Percentiles rank a stretch among this genome's conserved stretches.
Evolutionary conservation across 2,797 vertebrate species (phyloP).

Genomic region (Neostethus bicornis): DNA sequence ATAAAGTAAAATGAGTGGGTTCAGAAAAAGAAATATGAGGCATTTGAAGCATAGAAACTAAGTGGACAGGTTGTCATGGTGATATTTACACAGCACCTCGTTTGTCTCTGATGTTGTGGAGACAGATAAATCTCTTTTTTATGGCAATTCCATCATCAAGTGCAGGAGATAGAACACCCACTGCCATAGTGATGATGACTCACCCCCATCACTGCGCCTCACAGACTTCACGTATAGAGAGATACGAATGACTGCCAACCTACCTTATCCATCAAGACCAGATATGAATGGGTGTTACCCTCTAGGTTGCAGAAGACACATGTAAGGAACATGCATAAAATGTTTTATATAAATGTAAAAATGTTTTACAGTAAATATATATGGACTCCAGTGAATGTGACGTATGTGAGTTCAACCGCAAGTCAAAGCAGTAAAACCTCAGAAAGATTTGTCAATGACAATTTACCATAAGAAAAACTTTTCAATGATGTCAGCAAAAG

Average conservation of each 20-base stretch:
- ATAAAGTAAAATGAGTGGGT: constrained; percentile 60
- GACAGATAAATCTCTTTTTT: constrained; percentile 77
- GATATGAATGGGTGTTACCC: constrained; percentile 57
- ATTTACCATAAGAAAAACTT: constrained; percentile 25
- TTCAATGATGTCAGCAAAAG: background rate
- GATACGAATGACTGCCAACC: constrained; percentile 61
- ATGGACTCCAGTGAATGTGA: background rate
- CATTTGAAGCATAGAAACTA: constrained; percentile 70
- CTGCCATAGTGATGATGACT: constrained; percentile 60
- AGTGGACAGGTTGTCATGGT: constrained; percentile 41
- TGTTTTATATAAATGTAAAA: constrained; percentile 20
- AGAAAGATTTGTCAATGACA: background rate
- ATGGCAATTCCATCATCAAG: constrained; percentile 70
- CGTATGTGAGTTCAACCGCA: background rate
- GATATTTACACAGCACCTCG: constrained; percentile 64
- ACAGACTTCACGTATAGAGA: constrained; percentile 47
- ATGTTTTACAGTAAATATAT: background rate
- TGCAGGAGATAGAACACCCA: constrained; percentile 65
- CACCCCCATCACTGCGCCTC: constrained; percentile 58
- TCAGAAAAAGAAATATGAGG: constrained; percentile 55
- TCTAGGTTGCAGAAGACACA: constrained; percentile 43
- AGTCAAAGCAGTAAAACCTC: background rate
- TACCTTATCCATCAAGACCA: constrained; percentile 60
- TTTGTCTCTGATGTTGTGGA: constrained; percentile 64
- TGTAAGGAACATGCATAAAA: constrained; percentile 31